Base-by-base conservation (phyloP, 2,888 invertebrate species). In the Lysandra bellargus region DNA sequence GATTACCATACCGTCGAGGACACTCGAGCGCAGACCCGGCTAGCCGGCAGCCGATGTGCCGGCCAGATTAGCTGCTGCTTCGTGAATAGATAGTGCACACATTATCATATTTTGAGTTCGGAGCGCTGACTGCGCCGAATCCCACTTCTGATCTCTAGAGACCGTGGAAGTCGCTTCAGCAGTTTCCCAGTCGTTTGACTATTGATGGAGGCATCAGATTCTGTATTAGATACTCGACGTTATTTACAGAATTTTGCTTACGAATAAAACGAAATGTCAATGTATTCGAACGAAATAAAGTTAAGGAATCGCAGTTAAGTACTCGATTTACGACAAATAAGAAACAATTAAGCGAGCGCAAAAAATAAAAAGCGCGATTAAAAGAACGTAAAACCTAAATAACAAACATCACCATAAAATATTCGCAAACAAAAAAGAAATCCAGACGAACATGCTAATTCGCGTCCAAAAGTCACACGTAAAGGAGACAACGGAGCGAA, bases 1-100 rank as follows among this genome's bases (percentile, higher is more conserved):
- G 91, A 92, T 92, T 92, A 92, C 90, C 92, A 92, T 92, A 92
- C 87, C 86, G 87, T 86, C 86, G 88, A 89, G 88, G 83, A 87
- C 88, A 86, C 91, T 91, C 84, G 85, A 87, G 85, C 84, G 83
- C 88, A 89, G 89, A 86, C 89, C 76, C 83, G 76, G 79, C 57
- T 57, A 73, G 82, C 79, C 61, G 79, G 81, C 80, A 80, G 78
- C 81, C 86, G 87, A 88, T 89, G 87, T 86, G 85, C 86, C 84
- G 87, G 82, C 85, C 85, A 88, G 89, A 90, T 89, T 88, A 86
- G 86, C 83, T 85, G 23, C 85, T 83, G 83, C 85, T 84, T 83
- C 84, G 82, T 80, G 88, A 88, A 88, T 88, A 89, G 90, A 90
- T 90, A 87, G 87, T 82, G 83, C 82, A 84, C 88, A 90, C 88